Conservation (phyloP, 2,888 invertebrate species). For the Hirtodrosophila cameraria region DNA sequence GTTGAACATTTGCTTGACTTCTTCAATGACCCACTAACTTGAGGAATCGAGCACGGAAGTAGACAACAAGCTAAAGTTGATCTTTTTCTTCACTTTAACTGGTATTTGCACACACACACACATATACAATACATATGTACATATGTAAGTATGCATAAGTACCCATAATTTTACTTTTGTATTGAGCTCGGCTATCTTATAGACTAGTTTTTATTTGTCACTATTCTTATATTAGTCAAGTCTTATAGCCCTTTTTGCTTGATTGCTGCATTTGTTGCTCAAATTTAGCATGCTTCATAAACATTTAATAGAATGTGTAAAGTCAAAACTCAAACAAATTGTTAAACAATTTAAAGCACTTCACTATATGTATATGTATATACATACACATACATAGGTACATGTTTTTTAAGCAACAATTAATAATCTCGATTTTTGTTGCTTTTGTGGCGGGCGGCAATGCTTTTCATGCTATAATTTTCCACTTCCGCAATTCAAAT, state of each 20-base stretch:
- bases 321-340: constrained; percentile 12
- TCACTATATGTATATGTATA: constrained; percentile 2
- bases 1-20: constrained; percentile 23
- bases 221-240: constrained; percentile 3
- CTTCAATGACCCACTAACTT: constrained; percentile 65
- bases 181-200: not conserved
- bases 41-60: constrained; percentile 36
- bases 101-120: not conserved
- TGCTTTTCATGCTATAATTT: constrained; percentile 67
- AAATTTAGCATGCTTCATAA: constrained; percentile 34
- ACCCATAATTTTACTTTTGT: too few species aligned
- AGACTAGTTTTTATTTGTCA: not conserved
- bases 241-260: not conserved
- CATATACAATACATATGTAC: not conserved
- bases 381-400: not conserved
- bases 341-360: constrained; percentile 40
- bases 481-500: constrained; percentile 64
- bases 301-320: constrained; percentile 1
- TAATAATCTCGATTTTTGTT: constrained; percentile 51
- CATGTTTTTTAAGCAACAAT: constrained; percentile 33
- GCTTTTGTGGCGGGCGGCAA: constrained; percentile 27
- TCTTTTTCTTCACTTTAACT: not conserved
- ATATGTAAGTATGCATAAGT: too few species aligned
- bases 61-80: constrained; percentile 2
- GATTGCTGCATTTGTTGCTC: constrained; percentile 10